Base-by-base conservation (phyloP, 2,888 invertebrate genomes). In the Holacanthella duospinosa region DNA sequence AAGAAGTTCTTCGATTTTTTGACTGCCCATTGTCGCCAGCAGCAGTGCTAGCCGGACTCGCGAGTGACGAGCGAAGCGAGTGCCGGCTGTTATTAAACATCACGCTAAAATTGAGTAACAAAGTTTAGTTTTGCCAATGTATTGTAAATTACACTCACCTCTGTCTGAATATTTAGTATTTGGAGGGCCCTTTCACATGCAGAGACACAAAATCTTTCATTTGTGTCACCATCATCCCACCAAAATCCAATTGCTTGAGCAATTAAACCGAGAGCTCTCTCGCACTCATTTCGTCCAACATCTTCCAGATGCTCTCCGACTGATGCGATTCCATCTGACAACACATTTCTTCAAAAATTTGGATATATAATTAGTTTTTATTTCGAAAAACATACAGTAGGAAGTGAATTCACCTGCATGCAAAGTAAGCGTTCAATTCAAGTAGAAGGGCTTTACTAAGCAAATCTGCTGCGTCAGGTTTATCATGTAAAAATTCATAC, bases 291-390 rank as follows among this genome's bases (percentile, higher is more conserved):
- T 6, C 19, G 29, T 28, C 28, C 55, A 55, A 28, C 6, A 4
- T 55, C 55, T 55, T 55, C 55, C 55, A 55, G 21, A 6, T 3
- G 9, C 29, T 55, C 55, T 29, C 55, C 55, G 16, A 55, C 55
- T 6, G 12, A 6, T 3, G 21, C 27, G 4, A 55, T 55, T 24
- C 6, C 55, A 26, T 55, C 55, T 3, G 12, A 4, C 19, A 55
- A 26, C 4, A 29, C 55, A n/a, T n/a, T n/a, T n/a, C n/a, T n/a
- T n/a, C n/a, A n/a, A n/a, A 28, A 28, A 29, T 29, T 26, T 55
- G 21, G 3, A 55, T 53, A 6, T n/a, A 26, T 24, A 55, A 48
- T 16, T 21, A 21, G 21, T n/a, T 9, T 48, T 16, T n/a, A 48
- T 9, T 9, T 48, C n/a, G 21, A 48, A 9, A 36, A 48, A 9